Evolutionary conservation across 30 jellyfish, hydroid and myxozoan species (phyloP).

Genomic region (Sanderia malayensis): DNA sequence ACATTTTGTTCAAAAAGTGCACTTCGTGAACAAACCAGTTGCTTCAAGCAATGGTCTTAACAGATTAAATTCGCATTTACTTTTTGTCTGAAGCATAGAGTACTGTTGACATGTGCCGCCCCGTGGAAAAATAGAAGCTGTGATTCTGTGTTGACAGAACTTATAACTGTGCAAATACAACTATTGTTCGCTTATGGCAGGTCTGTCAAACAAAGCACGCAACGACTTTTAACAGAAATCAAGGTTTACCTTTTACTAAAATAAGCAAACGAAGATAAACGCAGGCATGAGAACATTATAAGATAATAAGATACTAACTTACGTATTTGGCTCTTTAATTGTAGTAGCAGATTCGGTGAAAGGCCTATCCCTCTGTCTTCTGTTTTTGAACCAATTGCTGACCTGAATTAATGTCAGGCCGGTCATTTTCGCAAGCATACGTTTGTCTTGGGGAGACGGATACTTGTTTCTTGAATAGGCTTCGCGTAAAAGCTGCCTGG

Average conservation of each 20-base stretch:
- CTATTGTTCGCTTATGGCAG: constrained; percentile 31
- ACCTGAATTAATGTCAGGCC: constrained; percentile 93
- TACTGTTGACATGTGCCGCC: constrained; percentile 35
- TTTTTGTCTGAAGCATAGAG: constrained; percentile 24
- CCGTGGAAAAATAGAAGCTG: constrained; percentile 10
- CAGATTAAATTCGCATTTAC: constrained; percentile 3
- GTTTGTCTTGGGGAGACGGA: constrained; percentile 92
- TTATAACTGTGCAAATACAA: constrained; percentile 19
- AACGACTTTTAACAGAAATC: not conserved
- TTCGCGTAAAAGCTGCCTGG: constrained; percentile 80
- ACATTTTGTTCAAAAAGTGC: too few species aligned
- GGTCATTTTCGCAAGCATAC: constrained; percentile 85
- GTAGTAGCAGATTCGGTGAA: constrained; percentile 52
- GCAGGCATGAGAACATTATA: not conserved
- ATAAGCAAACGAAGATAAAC: not conserved
- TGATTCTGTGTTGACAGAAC: constrained; percentile 31
- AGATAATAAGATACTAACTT: constrained; percentile 15
- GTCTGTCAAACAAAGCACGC: constrained; percentile 40
- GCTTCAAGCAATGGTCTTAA: too few species aligned
- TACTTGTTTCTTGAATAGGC: constrained; percentile 84
- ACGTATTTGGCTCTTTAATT: constrained; percentile 22
- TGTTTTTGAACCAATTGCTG: constrained; percentile 93
- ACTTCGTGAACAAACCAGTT: too few species aligned
- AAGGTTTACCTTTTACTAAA: too few species aligned
- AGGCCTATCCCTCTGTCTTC: constrained; percentile 96